A percentile compares a stretch with the other conserved stretches of the same genome.
phyloP scores from a whole-genome alignment of 30 jellyfish, hydroid and myxozoan species.

The Chrysaora quinquecirrha region DNA sequence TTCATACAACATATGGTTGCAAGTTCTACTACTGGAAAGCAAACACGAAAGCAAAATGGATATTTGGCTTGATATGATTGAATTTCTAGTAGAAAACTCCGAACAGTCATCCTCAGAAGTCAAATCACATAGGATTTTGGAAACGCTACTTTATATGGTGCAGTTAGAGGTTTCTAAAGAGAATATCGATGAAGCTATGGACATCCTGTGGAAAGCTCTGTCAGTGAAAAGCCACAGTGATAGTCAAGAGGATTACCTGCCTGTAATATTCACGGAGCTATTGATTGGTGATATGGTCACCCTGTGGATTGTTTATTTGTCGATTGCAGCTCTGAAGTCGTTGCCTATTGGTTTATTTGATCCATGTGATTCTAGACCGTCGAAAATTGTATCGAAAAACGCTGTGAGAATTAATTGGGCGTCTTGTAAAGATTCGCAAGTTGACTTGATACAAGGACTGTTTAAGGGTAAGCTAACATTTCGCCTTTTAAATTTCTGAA shows the following conservation, averaged over 20 bases:
- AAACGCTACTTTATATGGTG: conserved; percentile 52
- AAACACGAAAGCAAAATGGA: conserved; percentile 68
- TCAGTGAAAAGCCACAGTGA: conserved; percentile 3
- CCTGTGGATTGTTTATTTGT: conserved; percentile 72
- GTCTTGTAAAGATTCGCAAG: background rate
- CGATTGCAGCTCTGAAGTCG: conserved; percentile 34
- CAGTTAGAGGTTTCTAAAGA: conserved; percentile 49
- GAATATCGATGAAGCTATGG: conserved; percentile 9
- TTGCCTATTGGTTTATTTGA: conserved; percentile 64
- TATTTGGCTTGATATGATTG: conserved; percentile 85
- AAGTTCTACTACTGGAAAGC: conserved; percentile 74
- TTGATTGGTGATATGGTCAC: conserved; percentile 47
- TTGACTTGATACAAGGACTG: conserved; percentile 19
- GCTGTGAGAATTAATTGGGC: conserved; percentile 52
- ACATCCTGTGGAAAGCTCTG: conserved; percentile 53
- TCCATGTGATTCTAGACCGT: conserved; percentile 61
- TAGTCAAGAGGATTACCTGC: conserved; percentile 1
- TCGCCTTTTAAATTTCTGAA: too few species aligned
- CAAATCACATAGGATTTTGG: conserved; percentile 72
- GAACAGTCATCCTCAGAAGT: conserved; percentile 24
- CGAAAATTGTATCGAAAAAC: conserved; percentile 59
- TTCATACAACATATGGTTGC: conserved; percentile 88
- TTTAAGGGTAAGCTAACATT: conserved; percentile 57
- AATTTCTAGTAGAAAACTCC: conserved; percentile 50
- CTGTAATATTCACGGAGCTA: conserved; percentile 38